Evolutionary conservation across 2,888 invertebrate genomes (phyloP).

Genomic region (Lithosia quadra): DNA sequence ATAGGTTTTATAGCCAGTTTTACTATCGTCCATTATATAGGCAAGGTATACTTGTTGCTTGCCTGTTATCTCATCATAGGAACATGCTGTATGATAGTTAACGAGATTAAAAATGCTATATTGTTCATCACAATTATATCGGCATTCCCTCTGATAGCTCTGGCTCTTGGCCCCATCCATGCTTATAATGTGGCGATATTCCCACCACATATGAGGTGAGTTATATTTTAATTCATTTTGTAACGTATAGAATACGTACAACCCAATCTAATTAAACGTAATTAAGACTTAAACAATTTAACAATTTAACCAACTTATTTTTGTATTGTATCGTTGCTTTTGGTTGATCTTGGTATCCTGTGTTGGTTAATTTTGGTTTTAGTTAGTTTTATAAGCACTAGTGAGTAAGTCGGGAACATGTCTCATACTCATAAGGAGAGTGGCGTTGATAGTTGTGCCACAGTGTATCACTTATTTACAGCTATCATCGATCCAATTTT

Average conservation of each 20-base stretch:
- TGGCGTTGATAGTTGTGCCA: no score
- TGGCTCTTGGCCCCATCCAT: slow-evolving; percentile 46
- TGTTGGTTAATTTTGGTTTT: no score
- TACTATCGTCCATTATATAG: background rate
- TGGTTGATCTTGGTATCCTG: no score
- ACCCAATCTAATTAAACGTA: no score
- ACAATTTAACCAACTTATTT: no score
- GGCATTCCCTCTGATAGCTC: slow-evolving; percentile 13
- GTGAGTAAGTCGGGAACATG: no score
- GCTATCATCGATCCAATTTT: no score
- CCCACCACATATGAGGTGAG: slow-evolving; percentile 31
- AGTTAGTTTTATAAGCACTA: no score
- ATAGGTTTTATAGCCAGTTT: slow-evolving; percentile 6
- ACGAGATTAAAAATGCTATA: background rate
- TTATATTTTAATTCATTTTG: background rate
- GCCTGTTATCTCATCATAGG: background rate
- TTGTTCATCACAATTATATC: slow-evolving; percentile 5
- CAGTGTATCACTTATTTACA: no score
- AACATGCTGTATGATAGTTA: slow-evolving; percentile 5
- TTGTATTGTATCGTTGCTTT: no score
- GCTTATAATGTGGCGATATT: slow-evolving; percentile 48
- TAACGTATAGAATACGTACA: background rate
- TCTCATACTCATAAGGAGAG: no score
- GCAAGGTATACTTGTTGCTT: background rate
- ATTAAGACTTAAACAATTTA: no score